Evolutionary conservation across 2,888 invertebrate species (phyloP), one percentile per base, ranked within the genome.

Genomic region (Corythucha ciliata): DNA sequence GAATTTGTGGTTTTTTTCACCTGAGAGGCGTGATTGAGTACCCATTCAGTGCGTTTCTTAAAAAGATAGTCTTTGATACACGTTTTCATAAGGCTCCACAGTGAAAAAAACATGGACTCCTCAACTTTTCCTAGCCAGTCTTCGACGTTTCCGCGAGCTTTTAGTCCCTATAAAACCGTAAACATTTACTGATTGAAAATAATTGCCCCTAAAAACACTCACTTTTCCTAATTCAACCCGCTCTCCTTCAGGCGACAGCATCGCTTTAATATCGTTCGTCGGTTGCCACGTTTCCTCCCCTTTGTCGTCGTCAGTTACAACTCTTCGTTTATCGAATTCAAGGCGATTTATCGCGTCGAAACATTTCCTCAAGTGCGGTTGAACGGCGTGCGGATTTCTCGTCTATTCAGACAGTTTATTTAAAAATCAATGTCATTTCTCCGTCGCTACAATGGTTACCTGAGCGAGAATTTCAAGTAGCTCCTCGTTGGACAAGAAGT

Each of bases 61-160:
- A 67, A 63, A 59, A 74, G 68, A 66, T 78, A 85, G 64, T 89
- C 86, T 40, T 68, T 72, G 22, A 89, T 75, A 0, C 86, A 80
- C 12, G 67, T 67, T 64, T 87, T 85, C 81, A 88, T 85, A 53
- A 78, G 76, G 54, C 78, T 77, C 58, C 81, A 80, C 5, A 90
- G 73, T 0, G 87, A 81, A 0, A 77, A 69, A 60, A 90, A 86
- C 91, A 92, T 92, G 0, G 83, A 81, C 47, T 88, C 84, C 65
- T 92, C 92, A 2, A 92, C 91, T 69, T 88, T 90, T 2, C 85
- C 80, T 7, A 92, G 70, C 91, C 91, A 92, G 63, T 90, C 87
- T 68, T 91, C 92, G 0, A 91, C 90, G 62, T 90, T 89, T 0
- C 91, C 91, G 48, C 90, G 74, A 0, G 87, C 88, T 69, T 88